Evolutionary conservation across 2,888 invertebrate species (phyloP), one percentile per base, ranked within the genome.

Genomic region (Strigamia maritima): DNA sequence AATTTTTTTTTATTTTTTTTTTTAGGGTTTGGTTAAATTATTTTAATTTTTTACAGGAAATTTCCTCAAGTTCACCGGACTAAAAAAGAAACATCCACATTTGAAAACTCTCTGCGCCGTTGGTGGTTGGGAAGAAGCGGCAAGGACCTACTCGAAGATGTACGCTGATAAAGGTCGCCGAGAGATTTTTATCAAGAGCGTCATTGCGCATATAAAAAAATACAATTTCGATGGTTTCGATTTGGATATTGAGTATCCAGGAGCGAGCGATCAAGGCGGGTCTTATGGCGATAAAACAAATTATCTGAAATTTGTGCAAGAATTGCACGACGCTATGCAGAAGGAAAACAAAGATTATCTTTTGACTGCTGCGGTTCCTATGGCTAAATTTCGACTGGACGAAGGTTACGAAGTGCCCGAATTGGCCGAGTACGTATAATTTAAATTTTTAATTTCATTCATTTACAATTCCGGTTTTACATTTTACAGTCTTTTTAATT

Each of bases 321-420:
- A 95, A 85, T 84, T 95, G 82, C 88, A 91, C 81, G 88, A 92
- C 28, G 94, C 94, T 0, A 95, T 95, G 84, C 90, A 92, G 85
- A 89, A 90, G 54, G 91, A 89, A 79, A 90, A 90, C 0, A 91
- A 90, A 82, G 91, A 90, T 35, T 94, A 94, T 94, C 94, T 95
- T 85, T 90, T 95, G 75, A 94, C 95, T 0, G 94, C 94, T 87
- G 95, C 95, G 0, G 95, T 95, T 7, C 95, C 95, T 0, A 89
- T 95, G 70, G 94, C 94, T 2, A 93, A 92, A 85, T 95, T 94
- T 85, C 88, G 94, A 38, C 88, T 95, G 49, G 92, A 94, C 86
- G 95, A 95, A 86, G 95, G 95, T 0, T 95, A 95, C 84, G 94
- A 95, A 85, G 95, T 95, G 8, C 93, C 94, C 16, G 94, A 95